A percentile compares a stretch with the other conserved stretches of the same genome.
Evolutionary conservation across 2,888 invertebrate species (phyloP).

Genomic region (Iphiclides podalirius): DNA sequence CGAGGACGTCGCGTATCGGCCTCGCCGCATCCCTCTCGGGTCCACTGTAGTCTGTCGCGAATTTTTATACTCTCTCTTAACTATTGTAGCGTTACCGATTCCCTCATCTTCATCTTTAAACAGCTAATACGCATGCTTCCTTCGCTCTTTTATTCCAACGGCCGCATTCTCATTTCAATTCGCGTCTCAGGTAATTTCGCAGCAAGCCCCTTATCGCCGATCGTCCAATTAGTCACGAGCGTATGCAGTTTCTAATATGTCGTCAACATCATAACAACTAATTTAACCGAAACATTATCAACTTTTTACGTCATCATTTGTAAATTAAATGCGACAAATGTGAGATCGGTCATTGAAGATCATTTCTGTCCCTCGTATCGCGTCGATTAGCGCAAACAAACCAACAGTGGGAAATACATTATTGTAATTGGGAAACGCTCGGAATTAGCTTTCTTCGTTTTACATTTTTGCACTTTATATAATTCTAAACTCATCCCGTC

Average conservation of each 20-base stretch:
- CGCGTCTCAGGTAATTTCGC: conserved; percentile 27
- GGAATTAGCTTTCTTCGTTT: conserved; percentile 37
- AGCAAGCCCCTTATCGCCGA: background rate
- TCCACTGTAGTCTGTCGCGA: conserved; percentile 73
- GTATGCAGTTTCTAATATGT: background rate
- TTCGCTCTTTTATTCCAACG: conserved; percentile 47
- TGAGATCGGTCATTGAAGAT: too few species aligned
- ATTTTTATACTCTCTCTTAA: conserved; percentile 72
- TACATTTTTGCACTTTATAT: conserved; percentile 49
- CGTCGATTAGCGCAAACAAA: background rate
- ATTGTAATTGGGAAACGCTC: too few species aligned
- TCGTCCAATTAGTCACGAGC: background rate
- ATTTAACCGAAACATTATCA: too few species aligned
- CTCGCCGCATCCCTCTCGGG: conserved; percentile 62
- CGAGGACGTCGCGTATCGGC: conserved; percentile 39
- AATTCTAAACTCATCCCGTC: conserved; percentile 57
- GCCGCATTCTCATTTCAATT: conserved; percentile 27
- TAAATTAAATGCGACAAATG: too few species aligned
- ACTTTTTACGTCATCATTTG: too few species aligned
- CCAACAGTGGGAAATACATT: too few species aligned
- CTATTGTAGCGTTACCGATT: conserved; percentile 57
- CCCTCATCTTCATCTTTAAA: conserved; percentile 51
- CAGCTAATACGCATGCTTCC: conserved; percentile 44
- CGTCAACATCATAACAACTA: too few species aligned
- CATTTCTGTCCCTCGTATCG: background rate